Evolutionary conservation across 2,797 vertebrate genomes (phyloP).

Genomic region (Rhynchonycteris naso): DNA sequence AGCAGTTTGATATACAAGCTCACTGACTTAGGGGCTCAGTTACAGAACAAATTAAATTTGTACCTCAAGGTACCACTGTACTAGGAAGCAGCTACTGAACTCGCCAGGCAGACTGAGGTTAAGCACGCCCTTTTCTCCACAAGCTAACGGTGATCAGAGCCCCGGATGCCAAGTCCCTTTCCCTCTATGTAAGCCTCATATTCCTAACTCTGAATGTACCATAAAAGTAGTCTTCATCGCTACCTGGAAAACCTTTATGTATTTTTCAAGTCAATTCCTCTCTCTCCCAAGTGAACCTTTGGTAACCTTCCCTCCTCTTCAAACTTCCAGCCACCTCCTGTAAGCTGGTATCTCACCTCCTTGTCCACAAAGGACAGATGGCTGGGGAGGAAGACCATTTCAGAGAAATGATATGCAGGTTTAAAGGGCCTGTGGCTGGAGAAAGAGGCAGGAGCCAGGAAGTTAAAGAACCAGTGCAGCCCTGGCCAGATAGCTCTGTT

Average conservation of each 20-base stretch:
- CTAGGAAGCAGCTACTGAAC: neutral
- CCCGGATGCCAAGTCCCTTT: neutral
- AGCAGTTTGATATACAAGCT: too few species aligned
- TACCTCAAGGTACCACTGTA: too few species aligned
- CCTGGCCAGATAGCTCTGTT: too few species aligned
- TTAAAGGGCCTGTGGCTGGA: neutral
- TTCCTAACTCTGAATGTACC: neutral
- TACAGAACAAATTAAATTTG: too few species aligned
- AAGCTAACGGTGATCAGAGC: neutral
- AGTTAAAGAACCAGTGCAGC: neutral
- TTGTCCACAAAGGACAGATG: neutral
- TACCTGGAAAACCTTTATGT: neutral
- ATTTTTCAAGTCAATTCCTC: neutral
- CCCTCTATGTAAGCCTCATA: neutral
- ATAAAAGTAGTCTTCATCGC: neutral
- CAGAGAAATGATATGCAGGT: neutral
- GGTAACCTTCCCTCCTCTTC: neutral
- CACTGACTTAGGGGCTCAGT: too few species aligned
- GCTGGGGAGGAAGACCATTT: neutral
- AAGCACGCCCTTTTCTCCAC: neutral
- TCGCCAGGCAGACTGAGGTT: neutral
- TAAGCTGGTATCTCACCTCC: neutral
- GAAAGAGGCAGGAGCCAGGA: neutral
- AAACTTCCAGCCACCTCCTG: neutral
- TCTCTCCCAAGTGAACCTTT: neutral